Evolutionary conservation across 2,888 invertebrate species (phyloP).

Genomic region (Lissonota sp.): DNA sequence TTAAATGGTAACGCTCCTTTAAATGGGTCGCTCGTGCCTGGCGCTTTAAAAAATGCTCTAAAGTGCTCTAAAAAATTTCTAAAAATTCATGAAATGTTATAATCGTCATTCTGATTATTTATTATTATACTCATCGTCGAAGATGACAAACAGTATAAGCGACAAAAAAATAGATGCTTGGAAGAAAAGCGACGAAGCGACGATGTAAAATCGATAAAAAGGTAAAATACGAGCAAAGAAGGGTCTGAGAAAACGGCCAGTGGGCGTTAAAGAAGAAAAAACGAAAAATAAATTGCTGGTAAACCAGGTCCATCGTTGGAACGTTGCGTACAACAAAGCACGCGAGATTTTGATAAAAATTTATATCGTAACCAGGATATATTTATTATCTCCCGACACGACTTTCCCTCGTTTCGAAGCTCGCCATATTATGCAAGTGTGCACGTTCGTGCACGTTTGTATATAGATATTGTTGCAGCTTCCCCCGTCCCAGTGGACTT

Average conservation of each 20-base stretch:
- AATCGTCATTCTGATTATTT: no score
- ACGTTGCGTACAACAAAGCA: conserved; percentile 25
- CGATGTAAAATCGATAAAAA: background rate
- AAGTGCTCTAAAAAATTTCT: no score
- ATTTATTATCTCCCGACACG: conserved; percentile 59
- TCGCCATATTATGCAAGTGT: conserved; percentile 17
- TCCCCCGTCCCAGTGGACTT: conserved; percentile 20
- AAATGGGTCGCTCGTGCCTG: no score
- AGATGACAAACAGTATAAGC: conserved; percentile 26
- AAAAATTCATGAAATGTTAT: no score
- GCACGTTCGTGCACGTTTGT: conserved; percentile 1
- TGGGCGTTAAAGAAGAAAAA: background rate
- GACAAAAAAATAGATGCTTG: background rate
- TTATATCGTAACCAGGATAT: conserved; percentile 59
- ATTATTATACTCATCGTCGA: background rate
- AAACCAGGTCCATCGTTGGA: background rate
- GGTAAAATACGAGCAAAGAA: background rate
- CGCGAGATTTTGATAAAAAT: conserved; percentile 60
- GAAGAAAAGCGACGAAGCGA: background rate
- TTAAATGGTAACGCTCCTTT: no score
- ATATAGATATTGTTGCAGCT: background rate
- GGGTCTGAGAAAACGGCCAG: background rate
- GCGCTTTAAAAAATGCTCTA: no score
- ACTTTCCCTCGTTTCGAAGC: conserved; percentile 42
- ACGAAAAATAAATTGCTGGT: conserved; percentile 44